phyloP scores from a whole-genome alignment of 1,140 invertebrate species.

The Orius insidiosus region DNA sequence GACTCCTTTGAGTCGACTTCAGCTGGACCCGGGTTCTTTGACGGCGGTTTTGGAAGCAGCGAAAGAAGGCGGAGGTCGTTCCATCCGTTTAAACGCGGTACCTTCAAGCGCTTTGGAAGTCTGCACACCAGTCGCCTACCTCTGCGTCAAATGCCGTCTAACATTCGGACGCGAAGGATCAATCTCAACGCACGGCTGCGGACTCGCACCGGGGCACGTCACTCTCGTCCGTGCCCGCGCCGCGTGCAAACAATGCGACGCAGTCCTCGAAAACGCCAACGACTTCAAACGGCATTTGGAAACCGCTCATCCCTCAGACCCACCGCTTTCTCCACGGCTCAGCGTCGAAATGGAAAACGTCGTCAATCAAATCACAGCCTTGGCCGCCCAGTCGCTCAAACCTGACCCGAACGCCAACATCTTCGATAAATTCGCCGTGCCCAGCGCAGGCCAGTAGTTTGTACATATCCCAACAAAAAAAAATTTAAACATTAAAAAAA shows the following conservation, averaged over 20 bases:
- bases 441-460: constrained; percentile 17
- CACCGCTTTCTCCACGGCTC: constrained; percentile 24
- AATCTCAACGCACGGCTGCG: constrained; percentile 25
- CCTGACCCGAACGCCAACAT: constrained; percentile 21
- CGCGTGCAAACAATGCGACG: constrained; percentile 50
- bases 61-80: constrained; percentile 17
- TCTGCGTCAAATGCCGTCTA: constrained; percentile 70
- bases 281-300: constrained; percentile 41
- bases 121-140: constrained; percentile 33
- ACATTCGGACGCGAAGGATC: constrained; percentile 45
- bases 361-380: constrained; percentile 60
- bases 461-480: constrained; percentile 5
- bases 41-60: constrained; percentile 28
- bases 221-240: constrained; percentile 50
- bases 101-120: constrained; percentile 14
- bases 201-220: constrained; percentile 42
- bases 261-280: constrained; percentile 35
- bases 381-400: constrained; percentile 38
- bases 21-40: constrained; percentile 26
- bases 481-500: too few relatives aligned
- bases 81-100: constrained; percentile 5
- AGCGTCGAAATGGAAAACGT: constrained; percentile 66
- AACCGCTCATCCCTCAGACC: constrained; percentile 27
- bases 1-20: constrained; percentile 27
- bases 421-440: constrained; percentile 17